A percentile compares a stretch with the other conserved stretches of the same genome.
Evolutionary conservation across 2,888 invertebrate species (phyloP).

Genomic region (Sphaerophoria taeniata): DNA sequence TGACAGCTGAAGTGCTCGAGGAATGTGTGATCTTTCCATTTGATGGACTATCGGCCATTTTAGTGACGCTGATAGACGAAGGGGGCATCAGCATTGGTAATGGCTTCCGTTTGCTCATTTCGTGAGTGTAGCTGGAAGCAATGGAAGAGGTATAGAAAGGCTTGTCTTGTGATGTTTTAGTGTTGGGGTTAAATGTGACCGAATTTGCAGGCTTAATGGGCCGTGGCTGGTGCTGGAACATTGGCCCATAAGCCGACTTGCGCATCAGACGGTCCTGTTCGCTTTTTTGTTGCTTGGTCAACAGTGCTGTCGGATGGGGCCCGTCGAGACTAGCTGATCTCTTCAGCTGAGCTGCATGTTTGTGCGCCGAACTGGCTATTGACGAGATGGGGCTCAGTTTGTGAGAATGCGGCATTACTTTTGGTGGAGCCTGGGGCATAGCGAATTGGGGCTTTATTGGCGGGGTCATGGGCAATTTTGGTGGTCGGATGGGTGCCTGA

Average conservation of each 20-base stretch:
- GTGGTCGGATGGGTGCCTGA: conserved; percentile 51
- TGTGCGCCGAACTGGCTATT: conserved; percentile 81
- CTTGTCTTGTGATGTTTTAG: conserved; percentile 73
- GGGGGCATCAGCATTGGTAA: conserved; percentile 78
- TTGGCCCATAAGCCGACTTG: conserved; percentile 73
- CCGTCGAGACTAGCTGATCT: conserved; percentile 81
- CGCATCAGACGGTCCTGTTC: conserved; percentile 76
- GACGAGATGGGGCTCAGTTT: conserved; percentile 79
- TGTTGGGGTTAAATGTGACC: not conserved
- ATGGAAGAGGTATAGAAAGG: conserved; percentile 77
- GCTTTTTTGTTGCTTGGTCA: conserved; percentile 78
- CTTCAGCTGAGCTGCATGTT: conserved; percentile 78
- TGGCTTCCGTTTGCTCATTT: conserved; percentile 74
- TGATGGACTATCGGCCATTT: conserved; percentile 42
- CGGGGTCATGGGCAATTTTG: conserved; percentile 41
- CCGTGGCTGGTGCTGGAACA: conserved; percentile 44
- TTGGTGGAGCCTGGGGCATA: conserved; percentile 79
- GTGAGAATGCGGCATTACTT: conserved; percentile 75
- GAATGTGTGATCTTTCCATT: conserved; percentile 47
- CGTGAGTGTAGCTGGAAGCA: conserved; percentile 77
- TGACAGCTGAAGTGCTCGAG: conserved; percentile 72
- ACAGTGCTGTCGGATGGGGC: conserved; percentile 68
- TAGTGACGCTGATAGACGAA: conserved; percentile 79
- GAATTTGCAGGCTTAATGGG: conserved; percentile 39
- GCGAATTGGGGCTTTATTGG: conserved; percentile 77